These are phyloP conservation scores for Lepidurus couesii DNA, from an alignment of 1,140 invertebrate genomes.

Conservation along the genomic window DNA sequence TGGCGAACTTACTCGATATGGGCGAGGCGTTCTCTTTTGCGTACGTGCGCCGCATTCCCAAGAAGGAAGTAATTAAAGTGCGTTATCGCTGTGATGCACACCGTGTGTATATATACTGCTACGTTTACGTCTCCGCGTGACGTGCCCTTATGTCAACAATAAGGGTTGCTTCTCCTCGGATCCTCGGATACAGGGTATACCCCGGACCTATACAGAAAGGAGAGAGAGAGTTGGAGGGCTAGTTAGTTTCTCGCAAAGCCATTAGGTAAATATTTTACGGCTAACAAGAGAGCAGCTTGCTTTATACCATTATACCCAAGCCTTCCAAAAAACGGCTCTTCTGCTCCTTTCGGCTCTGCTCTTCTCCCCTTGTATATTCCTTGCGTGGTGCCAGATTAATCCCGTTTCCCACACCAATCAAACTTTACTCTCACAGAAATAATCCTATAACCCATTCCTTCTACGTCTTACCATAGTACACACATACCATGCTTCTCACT, in stretches of 20 bases:
- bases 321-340: background rate
- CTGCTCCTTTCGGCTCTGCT: too few species aligned
- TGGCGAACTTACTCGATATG: slow-evolving; percentile 4
- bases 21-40: background rate
- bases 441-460: too few species aligned
- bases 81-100: slow-evolving; percentile 21
- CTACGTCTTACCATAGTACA: too few species aligned
- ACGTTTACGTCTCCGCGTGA: background rate
- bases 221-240: background rate
- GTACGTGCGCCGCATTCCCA: background rate
- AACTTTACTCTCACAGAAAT: too few species aligned
- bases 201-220: background rate
- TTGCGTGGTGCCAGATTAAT: too few species aligned
- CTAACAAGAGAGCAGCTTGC: slow-evolving; percentile 12
- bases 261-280: slow-evolving; percentile 20
- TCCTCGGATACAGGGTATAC: background rate
- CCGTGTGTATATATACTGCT: background rate
- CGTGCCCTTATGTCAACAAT: slow-evolving; percentile 7
- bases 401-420: too few species aligned
- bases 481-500: too few species aligned
- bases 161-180: background rate
- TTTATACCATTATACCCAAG: background rate
- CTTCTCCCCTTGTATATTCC: too few species aligned
- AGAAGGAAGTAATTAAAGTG: slow-evolving; percentile 5
- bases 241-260: slow-evolving; percentile 17